Evolutionary conservation across 2,113 vertebrate genomes (phyloP), one percentile per base, ranked within the genome.

Genomic region (Eonycteris spelaea): DNA sequence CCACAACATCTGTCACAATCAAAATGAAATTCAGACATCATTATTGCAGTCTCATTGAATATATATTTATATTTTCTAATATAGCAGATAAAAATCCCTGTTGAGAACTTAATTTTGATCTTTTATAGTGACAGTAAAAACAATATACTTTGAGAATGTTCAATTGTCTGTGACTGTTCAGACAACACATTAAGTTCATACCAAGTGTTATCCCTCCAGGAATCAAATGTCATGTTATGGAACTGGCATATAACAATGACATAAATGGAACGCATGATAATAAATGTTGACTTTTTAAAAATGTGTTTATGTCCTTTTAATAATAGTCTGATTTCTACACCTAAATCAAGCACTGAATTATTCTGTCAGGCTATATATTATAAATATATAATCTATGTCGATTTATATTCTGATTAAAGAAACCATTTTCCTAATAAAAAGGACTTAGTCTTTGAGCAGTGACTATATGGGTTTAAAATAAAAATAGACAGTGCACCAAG

Each of bases 81-180:
- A 38, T 51, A 45, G 78, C 93, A 97, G 92, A 96, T 96, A 97
- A 98, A 97, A 97, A 94, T 97, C 57, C 67, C 83, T 79, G 51
- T 61, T 65, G 96, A 73, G 94, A 97, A 95, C 97, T 98, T 91
- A 96, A 95, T 97, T 97, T 97, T 94, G 75, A 95, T 95, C 45
- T 83, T 96, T 97, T 79, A 80, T 48, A 91, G 68, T 53, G 94
- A 96, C 59, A 95, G 65, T 70, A 55, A 92, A 95, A 97, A 80
- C 45, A 94, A 68, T 95, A 30, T 77, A 94, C 89, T 97, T 45
- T 77, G 74, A 88, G 77, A 68, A 96, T 93, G 94, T 92, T 94
- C 97, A 95, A 93, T 96, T 95, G 86, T 48, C 94, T 97, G 71
- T 97, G 96, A 73, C 92, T 97, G 59, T 89, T 97, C 28, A 77